phyloP scores from a whole-genome alignment of 92 coral and sea anemone genomes.

The Porites evermanni region DNA sequence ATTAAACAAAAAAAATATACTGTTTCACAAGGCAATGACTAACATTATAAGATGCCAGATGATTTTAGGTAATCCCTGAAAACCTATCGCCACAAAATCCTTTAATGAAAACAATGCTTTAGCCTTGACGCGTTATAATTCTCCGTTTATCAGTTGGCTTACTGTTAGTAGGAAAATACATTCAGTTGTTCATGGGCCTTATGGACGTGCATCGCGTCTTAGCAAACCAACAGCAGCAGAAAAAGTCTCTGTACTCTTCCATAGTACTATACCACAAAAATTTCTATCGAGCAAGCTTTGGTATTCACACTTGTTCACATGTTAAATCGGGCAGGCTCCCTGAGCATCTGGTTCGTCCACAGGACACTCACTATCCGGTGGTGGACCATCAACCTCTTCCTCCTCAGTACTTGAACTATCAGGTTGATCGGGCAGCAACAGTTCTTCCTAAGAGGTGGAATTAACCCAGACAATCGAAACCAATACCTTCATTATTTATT shows the following conservation, averaged over 20 bases:
- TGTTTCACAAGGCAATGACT: not conserved
- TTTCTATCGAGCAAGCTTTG: no score
- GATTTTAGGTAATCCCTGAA: not conserved
- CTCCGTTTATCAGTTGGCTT: not conserved
- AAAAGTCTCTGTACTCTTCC: not conserved
- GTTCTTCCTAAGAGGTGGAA: constrained; percentile 59
- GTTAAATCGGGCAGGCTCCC: constrained; percentile 39
- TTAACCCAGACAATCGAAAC: not conserved
- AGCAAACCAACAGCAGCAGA: no score
- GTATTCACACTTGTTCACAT: not conserved
- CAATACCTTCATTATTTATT: not conserved
- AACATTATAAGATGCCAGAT: not conserved
- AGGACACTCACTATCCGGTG: constrained; percentile 35
- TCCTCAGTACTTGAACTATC: constrained; percentile 55
- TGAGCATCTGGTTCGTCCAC: constrained; percentile 37
- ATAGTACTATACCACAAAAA: no score
- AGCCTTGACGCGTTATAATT: not conserved
- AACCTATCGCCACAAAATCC: not conserved
- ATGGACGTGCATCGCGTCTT: not conserved
- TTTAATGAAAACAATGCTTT: not conserved
- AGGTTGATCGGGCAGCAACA: constrained; percentile 72
- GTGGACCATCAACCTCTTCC: constrained; percentile 39
- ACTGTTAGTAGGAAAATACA: not conserved
- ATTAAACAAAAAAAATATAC: no score
- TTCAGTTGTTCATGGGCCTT: no score